These are phyloP conservation scores for Hormaphis cornu DNA, from an alignment of 1,140 invertebrate species.

Conservation along the genomic window DNA sequence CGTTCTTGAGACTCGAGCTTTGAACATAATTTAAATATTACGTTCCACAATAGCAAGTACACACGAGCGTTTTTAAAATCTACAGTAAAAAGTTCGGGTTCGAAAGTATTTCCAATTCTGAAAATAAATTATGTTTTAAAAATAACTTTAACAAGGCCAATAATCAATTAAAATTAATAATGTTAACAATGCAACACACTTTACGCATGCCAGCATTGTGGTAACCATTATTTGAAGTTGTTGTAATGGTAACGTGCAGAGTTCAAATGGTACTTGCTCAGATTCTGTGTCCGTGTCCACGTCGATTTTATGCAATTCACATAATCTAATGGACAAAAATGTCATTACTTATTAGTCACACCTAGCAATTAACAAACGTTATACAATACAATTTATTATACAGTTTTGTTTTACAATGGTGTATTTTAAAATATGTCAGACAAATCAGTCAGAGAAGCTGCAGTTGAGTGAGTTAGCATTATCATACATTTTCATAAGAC, in stretches of 20 bases:
- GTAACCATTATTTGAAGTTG: neutral
- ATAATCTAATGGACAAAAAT: neutral
- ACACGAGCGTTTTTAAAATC: conserved; percentile 52
- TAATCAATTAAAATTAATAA: conserved; percentile 32
- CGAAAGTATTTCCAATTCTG: conserved; percentile 52
- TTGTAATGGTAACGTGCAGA: neutral
- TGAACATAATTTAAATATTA: conserved; percentile 59
- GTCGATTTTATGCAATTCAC: neutral
- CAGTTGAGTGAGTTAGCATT: too few species aligned
- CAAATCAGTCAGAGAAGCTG: too few species aligned
- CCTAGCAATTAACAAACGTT: too few species aligned
- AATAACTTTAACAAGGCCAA: neutral
- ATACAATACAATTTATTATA: too few species aligned
- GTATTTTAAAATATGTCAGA: too few species aligned
- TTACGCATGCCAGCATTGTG: neutral
- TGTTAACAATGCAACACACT: neutral
- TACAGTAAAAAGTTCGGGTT: conserved; percentile 52
- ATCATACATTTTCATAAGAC: too few species aligned
- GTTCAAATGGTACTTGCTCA: neutral
- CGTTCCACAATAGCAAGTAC: conserved; percentile 66
- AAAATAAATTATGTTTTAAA: conserved; percentile 32
- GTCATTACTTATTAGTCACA: too few species aligned
- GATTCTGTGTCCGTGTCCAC: neutral
- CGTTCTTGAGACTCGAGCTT: conserved; percentile 56
- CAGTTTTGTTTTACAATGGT: too few species aligned